A percentile compares a stretch with the other conserved stretches of the same genome.
phyloP scores from a whole-genome alignment of 2,113 vertebrate species.

The Oreotrochilus melanogaster region DNA sequence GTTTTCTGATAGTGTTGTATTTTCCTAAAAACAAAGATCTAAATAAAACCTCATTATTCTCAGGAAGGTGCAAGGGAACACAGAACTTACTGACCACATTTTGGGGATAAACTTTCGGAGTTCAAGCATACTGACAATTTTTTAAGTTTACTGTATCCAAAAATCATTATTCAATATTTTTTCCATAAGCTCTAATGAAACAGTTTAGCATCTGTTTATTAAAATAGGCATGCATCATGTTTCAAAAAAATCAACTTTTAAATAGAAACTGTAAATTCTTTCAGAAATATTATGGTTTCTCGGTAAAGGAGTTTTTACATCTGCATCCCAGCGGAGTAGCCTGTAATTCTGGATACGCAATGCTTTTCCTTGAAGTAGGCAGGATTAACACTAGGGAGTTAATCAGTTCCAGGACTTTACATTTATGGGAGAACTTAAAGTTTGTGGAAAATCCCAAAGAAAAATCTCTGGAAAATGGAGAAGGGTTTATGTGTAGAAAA shows the following conservation, averaged over 20 bases:
- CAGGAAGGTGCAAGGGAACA: background rate
- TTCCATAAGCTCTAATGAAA: background rate
- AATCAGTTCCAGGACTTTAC: conserved; percentile 41
- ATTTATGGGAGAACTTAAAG: conserved; percentile 17
- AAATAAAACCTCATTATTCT: background rate
- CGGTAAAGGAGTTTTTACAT: conserved; percentile 15
- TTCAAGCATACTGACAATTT: background rate
- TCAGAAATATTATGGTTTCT: background rate
- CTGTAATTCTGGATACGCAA: conserved; percentile 6
- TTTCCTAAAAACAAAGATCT: background rate
- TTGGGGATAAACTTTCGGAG: background rate
- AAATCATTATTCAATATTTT: background rate
- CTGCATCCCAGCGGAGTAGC: background rate
- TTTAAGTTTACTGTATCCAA: background rate
- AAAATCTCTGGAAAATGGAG: background rate
- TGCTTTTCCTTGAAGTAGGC: conserved; percentile 18
- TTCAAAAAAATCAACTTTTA: background rate
- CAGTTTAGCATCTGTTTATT: background rate
- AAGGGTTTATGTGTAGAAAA: background rate
- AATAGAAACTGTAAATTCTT: background rate
- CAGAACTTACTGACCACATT: background rate
- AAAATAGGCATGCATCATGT: background rate
- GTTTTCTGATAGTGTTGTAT: background rate
- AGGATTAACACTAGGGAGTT: conserved; percentile 42
- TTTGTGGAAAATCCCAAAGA: conserved; percentile 31